Evolutionary conservation across 2,888 invertebrate genomes (phyloP).

Genomic region (Parnassius apollo): DNA sequence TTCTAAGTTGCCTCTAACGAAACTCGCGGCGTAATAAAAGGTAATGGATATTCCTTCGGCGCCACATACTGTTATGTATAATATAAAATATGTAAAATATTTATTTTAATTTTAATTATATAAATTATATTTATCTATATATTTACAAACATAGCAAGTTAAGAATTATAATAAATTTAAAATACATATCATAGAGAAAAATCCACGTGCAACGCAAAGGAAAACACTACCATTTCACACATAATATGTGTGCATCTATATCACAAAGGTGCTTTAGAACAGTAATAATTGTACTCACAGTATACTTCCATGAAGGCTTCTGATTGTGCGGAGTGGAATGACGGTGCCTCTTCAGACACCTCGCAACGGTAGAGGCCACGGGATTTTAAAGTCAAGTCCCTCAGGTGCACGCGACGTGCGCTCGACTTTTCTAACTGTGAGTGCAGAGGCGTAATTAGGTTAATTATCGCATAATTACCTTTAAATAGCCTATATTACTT

Average conservation of each 20-base stretch:
- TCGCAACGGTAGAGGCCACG: slow-evolving; percentile 88
- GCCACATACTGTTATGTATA: no score
- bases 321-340: slow-evolving; percentile 87
- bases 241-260: neutral
- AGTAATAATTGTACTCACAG: slow-evolving; percentile 77
- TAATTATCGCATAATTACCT: slow-evolving; percentile 23
- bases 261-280: slow-evolving; percentile 12
- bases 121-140: no score
- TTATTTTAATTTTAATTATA: no score
- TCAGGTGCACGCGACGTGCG: slow-evolving; percentile 83
- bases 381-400: slow-evolving; percentile 84
- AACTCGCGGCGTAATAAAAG: no score
- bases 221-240: slow-evolving; percentile 9
- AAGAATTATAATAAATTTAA: no score
- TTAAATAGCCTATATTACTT: slow-evolving; percentile 18
- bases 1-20: no score
- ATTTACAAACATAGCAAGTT: no score
- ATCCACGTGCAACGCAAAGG: slow-evolving; percentile 2
- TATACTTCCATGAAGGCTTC: slow-evolving; percentile 88
- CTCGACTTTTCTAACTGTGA: slow-evolving; percentile 83
- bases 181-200: no score
- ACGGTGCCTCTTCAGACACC: slow-evolving; percentile 89
- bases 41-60: no score
- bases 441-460: slow-evolving; percentile 26
- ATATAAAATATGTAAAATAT: no score